Percentiles rank a stretch among this genome's conserved stretches.
Evolutionary conservation across 2,888 invertebrate genomes (phyloP).

Genomic region (Acanthosepion lycidas): DNA sequence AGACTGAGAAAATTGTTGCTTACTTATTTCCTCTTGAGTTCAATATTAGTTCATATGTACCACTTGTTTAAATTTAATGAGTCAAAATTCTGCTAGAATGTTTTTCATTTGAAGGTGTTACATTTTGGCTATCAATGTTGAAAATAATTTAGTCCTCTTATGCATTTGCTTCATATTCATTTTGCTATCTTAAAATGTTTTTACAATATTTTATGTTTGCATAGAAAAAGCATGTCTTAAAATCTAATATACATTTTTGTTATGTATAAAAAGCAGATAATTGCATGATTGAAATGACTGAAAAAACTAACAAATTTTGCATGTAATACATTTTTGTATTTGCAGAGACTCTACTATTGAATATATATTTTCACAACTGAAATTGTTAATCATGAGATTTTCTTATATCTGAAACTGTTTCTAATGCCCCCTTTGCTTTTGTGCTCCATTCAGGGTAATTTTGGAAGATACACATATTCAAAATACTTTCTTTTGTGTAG

Average conservation of each 20-base stretch:
- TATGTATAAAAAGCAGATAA: neutral
- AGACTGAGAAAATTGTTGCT: neutral
- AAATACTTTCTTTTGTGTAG: neutral
- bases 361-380: neutral
- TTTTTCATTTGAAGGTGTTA: neutral
- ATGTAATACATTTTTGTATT: constrained; percentile 2
- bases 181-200: neutral
- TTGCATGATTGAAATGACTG: neutral
- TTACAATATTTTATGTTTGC: neutral
- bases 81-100: neutral
- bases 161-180: neutral
- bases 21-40: neutral
- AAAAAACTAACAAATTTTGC: neutral
- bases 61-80: neutral
- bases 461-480: neutral
- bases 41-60: neutral
- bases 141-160: neutral
- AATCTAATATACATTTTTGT: neutral
- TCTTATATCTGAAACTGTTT: too few relatives aligned
- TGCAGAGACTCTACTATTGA: neutral
- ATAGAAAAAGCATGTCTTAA: neutral
- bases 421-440: too few relatives aligned
- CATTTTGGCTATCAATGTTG: neutral
- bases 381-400: too few relatives aligned
- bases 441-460: neutral